Evolutionary conservation across 2,113 vertebrate genomes (phyloP).

Genomic region (Oxyruncus cristatus): DNA sequence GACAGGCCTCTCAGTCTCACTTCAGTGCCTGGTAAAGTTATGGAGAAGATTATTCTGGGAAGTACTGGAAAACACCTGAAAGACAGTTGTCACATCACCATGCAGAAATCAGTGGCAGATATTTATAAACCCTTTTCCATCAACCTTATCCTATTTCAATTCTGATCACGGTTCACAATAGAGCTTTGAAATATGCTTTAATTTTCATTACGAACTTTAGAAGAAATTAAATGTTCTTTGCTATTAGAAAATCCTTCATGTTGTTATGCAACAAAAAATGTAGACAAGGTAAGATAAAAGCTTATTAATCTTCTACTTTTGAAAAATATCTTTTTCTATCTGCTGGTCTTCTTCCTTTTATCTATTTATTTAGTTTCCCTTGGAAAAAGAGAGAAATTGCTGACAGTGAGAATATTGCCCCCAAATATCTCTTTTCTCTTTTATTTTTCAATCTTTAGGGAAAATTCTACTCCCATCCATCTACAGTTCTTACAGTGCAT

Average conservation of each 20-base stretch:
- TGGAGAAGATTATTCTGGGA: not conserved
- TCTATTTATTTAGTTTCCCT: not conserved
- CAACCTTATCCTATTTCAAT: not conserved
- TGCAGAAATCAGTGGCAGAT: not conserved
- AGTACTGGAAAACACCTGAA: not conserved
- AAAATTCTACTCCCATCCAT: not conserved
- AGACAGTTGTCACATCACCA: not conserved
- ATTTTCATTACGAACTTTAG: not conserved
- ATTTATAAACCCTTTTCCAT: not conserved
- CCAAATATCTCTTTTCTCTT: not conserved
- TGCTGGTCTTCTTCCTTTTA: not conserved
- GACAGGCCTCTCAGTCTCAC: not conserved
- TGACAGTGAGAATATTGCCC: not conserved
- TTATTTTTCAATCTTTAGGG: not conserved
- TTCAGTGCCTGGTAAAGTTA: not conserved
- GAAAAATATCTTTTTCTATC: not conserved
- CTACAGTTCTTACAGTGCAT: not conserved
- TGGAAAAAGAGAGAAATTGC: not conserved
- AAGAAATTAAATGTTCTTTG: not conserved
- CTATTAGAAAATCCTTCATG: not conserved
- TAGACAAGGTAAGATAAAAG: not conserved
- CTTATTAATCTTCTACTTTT: not conserved
- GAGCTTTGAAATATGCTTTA: not conserved
- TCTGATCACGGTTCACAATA: not conserved
- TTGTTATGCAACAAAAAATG: not conserved